Percentiles rank a stretch among this genome's conserved stretches.
These are phyloP conservation scores for Phengaris arion DNA, from an alignment of 2,888 invertebrate genomes.

Conservation along the genomic window DNA sequence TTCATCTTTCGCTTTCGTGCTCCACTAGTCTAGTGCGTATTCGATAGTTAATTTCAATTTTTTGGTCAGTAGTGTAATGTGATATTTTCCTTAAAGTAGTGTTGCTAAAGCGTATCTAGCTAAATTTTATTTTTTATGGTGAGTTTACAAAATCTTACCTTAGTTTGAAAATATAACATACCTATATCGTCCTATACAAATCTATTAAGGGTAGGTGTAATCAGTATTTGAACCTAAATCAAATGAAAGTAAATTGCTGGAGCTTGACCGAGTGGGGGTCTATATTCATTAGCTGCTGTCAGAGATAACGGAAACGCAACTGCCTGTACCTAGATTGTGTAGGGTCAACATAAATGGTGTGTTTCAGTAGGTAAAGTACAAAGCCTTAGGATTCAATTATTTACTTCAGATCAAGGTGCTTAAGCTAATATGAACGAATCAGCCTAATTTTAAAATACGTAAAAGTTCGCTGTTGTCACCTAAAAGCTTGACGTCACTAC, in stretches of 20 bases:
- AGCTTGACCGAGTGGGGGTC: constrained; percentile 43
- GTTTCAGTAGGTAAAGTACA: not conserved
- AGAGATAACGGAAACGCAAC: constrained; percentile 50
- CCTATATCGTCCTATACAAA: too few relatives aligned
- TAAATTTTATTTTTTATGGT: too few relatives aligned
- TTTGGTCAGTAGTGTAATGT: not conserved
- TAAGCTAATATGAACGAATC: too few relatives aligned
- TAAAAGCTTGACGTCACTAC: too few relatives aligned
- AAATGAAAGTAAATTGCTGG: constrained; percentile 36
- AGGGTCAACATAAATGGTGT: constrained; percentile 38
- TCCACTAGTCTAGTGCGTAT: constrained; percentile 41
- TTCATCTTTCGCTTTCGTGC: constrained; percentile 53
- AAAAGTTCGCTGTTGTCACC: too few relatives aligned
- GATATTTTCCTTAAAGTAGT: too few relatives aligned
- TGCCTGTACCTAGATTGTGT: constrained; percentile 44
- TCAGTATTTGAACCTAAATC: constrained; percentile 8
- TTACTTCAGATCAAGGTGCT: too few relatives aligned
- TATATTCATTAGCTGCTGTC: constrained; percentile 55
- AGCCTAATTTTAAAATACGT: too few relatives aligned
- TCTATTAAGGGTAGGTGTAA: not conserved
- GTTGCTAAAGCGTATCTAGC: too few relatives aligned
- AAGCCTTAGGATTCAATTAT: not conserved
- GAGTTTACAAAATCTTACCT: too few relatives aligned
- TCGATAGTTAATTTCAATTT: not conserved
- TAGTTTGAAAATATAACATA: too few relatives aligned